Percentiles rank a stretch among this genome's conserved stretches.
These are phyloP conservation scores for Harmothoe impar DNA, from an alignment of 2,888 invertebrate species.

Conservation along the genomic window DNA sequence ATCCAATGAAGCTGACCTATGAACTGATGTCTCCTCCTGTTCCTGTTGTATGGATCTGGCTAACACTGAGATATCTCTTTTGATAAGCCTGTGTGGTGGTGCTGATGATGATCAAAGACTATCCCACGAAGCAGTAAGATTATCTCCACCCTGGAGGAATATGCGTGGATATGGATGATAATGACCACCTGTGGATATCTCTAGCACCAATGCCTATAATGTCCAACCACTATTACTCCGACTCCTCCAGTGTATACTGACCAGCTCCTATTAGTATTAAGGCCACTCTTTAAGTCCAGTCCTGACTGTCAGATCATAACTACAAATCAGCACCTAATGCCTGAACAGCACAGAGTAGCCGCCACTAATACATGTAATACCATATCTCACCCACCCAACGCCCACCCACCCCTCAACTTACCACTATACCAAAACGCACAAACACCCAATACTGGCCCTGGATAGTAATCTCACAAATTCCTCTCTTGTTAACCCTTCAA, in stretches of 20 bases:
- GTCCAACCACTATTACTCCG: too few species aligned
- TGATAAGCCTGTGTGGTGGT: too few species aligned
- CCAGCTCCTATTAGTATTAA: not conserved
- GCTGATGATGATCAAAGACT: too few species aligned
- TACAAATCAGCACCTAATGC: not conserved
- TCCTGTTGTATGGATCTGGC: too few species aligned
- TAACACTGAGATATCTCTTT: too few species aligned
- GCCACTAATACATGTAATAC: not conserved
- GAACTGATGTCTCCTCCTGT: too few species aligned
- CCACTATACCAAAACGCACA: not conserved
- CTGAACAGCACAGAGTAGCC: too few species aligned
- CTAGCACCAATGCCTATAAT: not conserved
- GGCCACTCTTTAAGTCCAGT: too few species aligned
- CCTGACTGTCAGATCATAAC: not conserved
- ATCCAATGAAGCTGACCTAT: too few species aligned
- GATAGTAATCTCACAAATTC: slow-evolving; percentile 15
- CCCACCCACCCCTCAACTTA: not conserved
- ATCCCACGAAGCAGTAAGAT: too few species aligned
- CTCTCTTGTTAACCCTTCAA: not conserved
- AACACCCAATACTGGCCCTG: not conserved
- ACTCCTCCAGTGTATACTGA: too few species aligned
- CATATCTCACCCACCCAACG: not conserved
- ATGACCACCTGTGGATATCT: not conserved
- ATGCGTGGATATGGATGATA: not conserved
- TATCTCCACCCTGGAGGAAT: too few species aligned